Evolutionary conservation across 2,797 vertebrate species (phyloP).

Genomic region (Hafferia zeledoni): DNA sequence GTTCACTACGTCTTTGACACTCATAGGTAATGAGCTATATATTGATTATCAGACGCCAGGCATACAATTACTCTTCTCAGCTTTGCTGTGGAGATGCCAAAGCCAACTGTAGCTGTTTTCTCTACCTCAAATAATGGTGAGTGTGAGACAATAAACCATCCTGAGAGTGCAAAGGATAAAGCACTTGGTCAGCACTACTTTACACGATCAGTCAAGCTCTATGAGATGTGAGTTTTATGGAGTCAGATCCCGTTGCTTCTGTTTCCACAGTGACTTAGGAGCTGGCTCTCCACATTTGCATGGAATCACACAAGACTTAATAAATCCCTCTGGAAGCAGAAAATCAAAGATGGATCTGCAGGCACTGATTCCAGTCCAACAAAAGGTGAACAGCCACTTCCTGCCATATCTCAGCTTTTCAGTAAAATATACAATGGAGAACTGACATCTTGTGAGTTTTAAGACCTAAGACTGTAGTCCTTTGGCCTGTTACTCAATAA

Average conservation of each 20-base stretch:
- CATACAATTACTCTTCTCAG: neutral
- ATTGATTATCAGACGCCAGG: neutral
- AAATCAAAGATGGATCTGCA: neutral
- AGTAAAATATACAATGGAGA: neutral
- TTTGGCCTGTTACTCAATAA: neutral
- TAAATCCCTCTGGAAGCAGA: neutral
- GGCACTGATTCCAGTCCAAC: neutral
- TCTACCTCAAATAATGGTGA: neutral
- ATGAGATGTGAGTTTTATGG: neutral
- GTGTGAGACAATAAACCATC: neutral
- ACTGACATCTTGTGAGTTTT: neutral
- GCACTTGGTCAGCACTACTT: neutral
- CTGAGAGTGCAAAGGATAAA: neutral
- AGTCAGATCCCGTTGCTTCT: neutral
- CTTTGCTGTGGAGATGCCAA: neutral
- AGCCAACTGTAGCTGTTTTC: neutral
- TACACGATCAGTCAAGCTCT: accelerated
- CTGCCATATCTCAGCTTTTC: neutral
- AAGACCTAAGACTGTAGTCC: neutral
- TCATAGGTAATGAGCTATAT: neutral
- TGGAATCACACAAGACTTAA: neutral
- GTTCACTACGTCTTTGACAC: neutral
- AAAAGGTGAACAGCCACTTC: neutral
- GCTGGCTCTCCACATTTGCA: neutral
- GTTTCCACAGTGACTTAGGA: neutral